phyloP scores from a whole-genome alignment of 2,113 vertebrate species.

The Gallinago jamesoni region DNA sequence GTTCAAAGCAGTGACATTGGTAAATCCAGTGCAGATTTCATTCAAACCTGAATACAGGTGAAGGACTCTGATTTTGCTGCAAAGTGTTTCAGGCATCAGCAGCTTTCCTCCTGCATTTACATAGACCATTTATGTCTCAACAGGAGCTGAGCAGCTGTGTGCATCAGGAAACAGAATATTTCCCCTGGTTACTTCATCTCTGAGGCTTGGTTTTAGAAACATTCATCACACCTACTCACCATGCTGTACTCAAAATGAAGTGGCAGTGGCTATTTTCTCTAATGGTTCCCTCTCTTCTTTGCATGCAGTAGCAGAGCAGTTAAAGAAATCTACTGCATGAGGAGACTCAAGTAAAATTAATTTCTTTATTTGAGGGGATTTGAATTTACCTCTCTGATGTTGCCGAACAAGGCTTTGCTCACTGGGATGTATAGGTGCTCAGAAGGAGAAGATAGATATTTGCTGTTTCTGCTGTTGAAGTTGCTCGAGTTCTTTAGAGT shows the following conservation, averaged over 20 bases:
- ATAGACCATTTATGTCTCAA: not conserved
- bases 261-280: not conserved
- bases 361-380: not conserved
- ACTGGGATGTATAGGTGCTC: not conserved
- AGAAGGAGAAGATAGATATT: not conserved
- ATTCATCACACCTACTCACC: not conserved
- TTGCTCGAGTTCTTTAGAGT: not conserved
- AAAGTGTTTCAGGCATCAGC: not conserved
- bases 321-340: not conserved
- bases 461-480: not conserved
- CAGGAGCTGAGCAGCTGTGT: not conserved
- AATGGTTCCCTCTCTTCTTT: not conserved
- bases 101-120: not conserved
- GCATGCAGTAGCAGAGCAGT: not conserved
- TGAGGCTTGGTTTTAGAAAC: not conserved
- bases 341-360: not conserved
- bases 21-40: not conserved
- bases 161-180: not conserved
- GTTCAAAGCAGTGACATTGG: not conserved
- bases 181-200: not conserved
- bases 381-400: not conserved
- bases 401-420: not conserved
- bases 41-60: not conserved
- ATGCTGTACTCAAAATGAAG: not conserved
- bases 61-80: not conserved